Conservation (phyloP, 2,113 vertebrate genomes). For the Oenanthe oenanthe region DNA sequence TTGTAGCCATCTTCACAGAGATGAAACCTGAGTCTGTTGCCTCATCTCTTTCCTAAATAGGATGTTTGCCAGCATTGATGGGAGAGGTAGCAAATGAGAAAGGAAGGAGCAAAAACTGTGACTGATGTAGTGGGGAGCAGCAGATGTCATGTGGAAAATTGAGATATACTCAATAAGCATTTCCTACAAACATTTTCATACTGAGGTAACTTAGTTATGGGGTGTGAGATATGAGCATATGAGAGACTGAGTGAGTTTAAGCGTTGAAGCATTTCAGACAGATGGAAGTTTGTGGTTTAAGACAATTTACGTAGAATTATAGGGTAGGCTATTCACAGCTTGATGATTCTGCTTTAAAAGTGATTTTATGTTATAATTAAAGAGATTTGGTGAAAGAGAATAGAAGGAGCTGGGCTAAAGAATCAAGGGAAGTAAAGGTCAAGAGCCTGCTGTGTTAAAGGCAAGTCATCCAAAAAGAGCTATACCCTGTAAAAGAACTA, state of each 20-base stretch:
- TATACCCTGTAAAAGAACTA: neutral
- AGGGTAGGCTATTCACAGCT: conserved; percentile 55
- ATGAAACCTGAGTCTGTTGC: neutral
- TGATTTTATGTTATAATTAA: conserved; percentile 40
- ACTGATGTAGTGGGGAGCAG: conserved; percentile 52
- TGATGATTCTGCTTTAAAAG: conserved; percentile 45
- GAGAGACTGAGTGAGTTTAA: conserved; percentile 42
- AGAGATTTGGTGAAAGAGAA: conserved; percentile 1
- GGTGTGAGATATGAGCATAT: conserved; percentile 61
- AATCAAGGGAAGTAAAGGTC: neutral
- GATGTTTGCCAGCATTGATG: conserved; percentile 5
- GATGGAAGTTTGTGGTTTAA: conserved; percentile 63
- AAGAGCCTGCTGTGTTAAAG: neutral
- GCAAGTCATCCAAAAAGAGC: neutral
- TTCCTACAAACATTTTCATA: conserved; percentile 67
- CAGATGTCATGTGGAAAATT: conserved; percentile 66
- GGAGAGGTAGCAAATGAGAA: conserved; percentile 48
- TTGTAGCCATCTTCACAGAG: neutral
- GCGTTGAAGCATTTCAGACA: conserved; percentile 49
- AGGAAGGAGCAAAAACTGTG: conserved; percentile 55
- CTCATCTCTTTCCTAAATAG: neutral
- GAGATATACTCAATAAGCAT: conserved; percentile 59
- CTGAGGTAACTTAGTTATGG: conserved; percentile 58
- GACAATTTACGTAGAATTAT: conserved; percentile 51
- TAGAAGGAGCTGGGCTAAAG: neutral